These are phyloP conservation scores for Liparis tanakae DNA, from an alignment of 2,797 vertebrate genomes.

Conservation along the genomic window DNA sequence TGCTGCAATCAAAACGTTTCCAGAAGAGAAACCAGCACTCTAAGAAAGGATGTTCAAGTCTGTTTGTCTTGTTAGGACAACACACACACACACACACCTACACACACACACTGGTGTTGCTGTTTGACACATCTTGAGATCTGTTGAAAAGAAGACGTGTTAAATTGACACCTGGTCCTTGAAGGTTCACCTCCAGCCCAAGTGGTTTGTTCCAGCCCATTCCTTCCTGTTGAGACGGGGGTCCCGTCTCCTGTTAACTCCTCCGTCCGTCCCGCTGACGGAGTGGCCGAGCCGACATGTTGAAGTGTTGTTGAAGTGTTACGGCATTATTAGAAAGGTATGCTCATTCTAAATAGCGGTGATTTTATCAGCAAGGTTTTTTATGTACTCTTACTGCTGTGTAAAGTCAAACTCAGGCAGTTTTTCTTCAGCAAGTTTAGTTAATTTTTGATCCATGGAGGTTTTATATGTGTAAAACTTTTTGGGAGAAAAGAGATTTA, in stretches of 20 bases:
- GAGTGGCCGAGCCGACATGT: slow-evolving; percentile 3
- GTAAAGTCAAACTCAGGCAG: neutral
- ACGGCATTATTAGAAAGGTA: neutral
- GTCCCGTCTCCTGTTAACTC: slow-evolving; percentile 60
- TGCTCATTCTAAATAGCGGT: neutral
- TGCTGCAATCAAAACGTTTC: slow-evolving; percentile 66
- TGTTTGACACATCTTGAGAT: slow-evolving; percentile 11
- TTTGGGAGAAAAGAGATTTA: neutral
- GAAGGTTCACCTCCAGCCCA: neutral
- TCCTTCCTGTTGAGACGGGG: slow-evolving; percentile 63
- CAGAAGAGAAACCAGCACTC: slow-evolving; percentile 21
- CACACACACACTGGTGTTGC: neutral
- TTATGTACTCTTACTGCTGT: neutral
- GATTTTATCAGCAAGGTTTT: neutral
- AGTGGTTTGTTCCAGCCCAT: slow-evolving; percentile 41
- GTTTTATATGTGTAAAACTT: neutral
- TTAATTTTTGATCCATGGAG: neutral
- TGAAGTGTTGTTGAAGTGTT: neutral
- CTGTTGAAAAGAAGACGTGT: neutral
- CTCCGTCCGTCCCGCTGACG: slow-evolving; percentile 57
- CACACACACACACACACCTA: neutral
- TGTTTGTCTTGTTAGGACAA: slow-evolving; percentile 29
- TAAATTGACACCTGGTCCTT: neutral
- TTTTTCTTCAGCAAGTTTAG: neutral
- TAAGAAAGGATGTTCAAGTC: slow-evolving; percentile 29